A percentile compares a stretch with the other conserved stretches of the same genome.
phyloP scores from a whole-genome alignment of 2,113 vertebrate species.

The Leptosomus discolor region DNA sequence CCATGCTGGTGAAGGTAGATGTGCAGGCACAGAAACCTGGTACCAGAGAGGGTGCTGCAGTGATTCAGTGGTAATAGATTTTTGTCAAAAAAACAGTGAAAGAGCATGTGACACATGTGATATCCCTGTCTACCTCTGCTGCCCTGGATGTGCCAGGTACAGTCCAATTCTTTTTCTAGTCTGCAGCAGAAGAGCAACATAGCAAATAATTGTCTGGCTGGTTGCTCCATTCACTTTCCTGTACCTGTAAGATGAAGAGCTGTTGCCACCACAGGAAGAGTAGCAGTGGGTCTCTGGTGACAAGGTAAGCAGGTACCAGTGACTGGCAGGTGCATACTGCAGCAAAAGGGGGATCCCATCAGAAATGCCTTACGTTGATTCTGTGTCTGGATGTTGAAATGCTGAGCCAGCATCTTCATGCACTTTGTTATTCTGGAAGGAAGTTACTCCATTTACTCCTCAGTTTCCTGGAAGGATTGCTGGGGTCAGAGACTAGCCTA shows the following conservation, averaged over 20 bases:
- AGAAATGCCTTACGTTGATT: background rate
- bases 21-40: background rate
- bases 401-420: background rate
- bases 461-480: background rate
- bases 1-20: background rate
- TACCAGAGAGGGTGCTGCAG: background rate
- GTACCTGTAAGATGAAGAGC: background rate
- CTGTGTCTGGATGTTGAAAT: background rate
- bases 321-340: background rate
- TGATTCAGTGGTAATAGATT: background rate
- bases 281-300: background rate
- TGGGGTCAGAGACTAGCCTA: background rate
- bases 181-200: background rate
- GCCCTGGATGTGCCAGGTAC: background rate
- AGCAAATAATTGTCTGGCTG: background rate
- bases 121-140: background rate
- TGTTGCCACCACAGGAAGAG: background rate
- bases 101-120: background rate
- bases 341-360: background rate
- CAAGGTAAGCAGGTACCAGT: background rate
- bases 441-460: slow-evolving; percentile 1
- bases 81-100: background rate
- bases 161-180: background rate
- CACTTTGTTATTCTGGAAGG: background rate
- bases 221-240: background rate